Percentiles rank a stretch among this genome's conserved stretches.
phyloP scores from a whole-genome alignment of 2,888 invertebrate genomes.

The Carpatolechia fugitivella region DNA sequence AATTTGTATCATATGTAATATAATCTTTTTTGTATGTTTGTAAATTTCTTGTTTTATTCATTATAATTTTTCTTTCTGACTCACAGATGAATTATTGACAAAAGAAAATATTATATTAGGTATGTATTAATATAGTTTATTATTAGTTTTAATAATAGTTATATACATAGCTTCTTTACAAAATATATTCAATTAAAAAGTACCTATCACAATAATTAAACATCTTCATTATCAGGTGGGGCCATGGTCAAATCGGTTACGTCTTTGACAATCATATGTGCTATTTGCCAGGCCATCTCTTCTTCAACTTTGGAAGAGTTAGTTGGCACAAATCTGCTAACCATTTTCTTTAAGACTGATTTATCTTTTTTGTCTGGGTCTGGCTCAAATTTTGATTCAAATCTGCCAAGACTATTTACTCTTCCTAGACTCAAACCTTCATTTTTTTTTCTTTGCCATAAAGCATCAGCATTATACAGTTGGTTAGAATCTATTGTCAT shows the following conservation, averaged over 20 bases:
- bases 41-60: not conserved
- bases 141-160: slow-evolving; percentile 24
- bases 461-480: slow-evolving; percentile 90
- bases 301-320: slow-evolving; percentile 94
- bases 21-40: no score
- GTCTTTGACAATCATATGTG: slow-evolving; percentile 97
- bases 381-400: slow-evolving; percentile 93
- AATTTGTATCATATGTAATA: no score
- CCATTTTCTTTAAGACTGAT: slow-evolving; percentile 79
- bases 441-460: slow-evolving; percentile 90
- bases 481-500: slow-evolving; percentile 91
- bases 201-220: slow-evolving; percentile 40
- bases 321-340: slow-evolving; percentile 89
- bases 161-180: slow-evolving; percentile 50
- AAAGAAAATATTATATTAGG: no score
- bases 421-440: slow-evolving; percentile 91
- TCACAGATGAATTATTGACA: no score
- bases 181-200: slow-evolving; percentile 47
- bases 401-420: slow-evolving; percentile 92
- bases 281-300: slow-evolving; percentile 98
- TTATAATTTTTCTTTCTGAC: not conserved
- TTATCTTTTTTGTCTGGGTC: slow-evolving; percentile 80
- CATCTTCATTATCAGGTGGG: slow-evolving; percentile 63
- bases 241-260: slow-evolving; percentile 92
- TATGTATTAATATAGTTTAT: not conserved